phyloP scores from a whole-genome alignment of 2,113 vertebrate genomes.

The Gobiocypris rarus region DNA sequence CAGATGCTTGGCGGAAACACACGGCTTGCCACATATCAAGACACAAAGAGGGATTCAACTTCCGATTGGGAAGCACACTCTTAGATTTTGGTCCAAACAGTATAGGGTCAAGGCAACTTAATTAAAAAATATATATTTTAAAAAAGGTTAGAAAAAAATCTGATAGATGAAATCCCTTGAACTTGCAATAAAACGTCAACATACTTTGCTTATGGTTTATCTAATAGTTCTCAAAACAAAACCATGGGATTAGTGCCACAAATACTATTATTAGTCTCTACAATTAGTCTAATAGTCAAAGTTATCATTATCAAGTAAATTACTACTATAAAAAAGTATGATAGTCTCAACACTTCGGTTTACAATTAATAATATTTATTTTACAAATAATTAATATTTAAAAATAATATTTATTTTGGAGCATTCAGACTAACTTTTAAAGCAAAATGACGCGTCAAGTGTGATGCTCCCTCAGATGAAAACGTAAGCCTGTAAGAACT shows the following conservation, averaged over 20 bases:
- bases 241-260: not conserved
- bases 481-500: not conserved
- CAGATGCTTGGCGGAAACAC: conserved; percentile 29
- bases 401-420: not conserved
- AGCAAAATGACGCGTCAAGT: not conserved
- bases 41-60: conserved; percentile 47
- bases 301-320: not conserved
- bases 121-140: not conserved
- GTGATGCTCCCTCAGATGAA: not conserved
- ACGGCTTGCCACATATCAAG: conserved; percentile 47
- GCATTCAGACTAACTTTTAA: not conserved
- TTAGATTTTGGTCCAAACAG: not conserved
- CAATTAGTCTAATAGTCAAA: not conserved
- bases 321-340: not conserved
- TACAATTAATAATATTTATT: not conserved
- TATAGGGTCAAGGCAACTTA: not conserved
- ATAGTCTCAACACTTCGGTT: not conserved
- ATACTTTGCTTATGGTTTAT: not conserved
- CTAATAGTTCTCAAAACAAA: not conserved
- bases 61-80: conserved; percentile 33
- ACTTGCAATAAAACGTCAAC: not conserved
- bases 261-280: not conserved
- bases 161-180: not conserved
- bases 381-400: too few relatives aligned
- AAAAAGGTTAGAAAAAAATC: not conserved